Evolutionary conservation across 2,888 invertebrate genomes (phyloP).

Genomic region (Argyra leucocephala): DNA sequence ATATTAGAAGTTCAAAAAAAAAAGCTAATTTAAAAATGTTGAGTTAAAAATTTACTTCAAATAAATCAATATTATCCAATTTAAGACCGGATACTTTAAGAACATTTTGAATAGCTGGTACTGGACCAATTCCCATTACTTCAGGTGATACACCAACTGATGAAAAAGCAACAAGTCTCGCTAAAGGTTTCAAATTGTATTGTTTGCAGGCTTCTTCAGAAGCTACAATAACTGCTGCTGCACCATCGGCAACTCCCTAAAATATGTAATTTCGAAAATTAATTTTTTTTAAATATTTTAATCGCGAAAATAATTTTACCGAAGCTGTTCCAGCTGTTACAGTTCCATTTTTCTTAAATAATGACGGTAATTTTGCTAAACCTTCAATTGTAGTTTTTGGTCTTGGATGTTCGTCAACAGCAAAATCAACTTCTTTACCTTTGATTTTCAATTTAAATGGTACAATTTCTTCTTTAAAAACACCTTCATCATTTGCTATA

Average conservation of each 20-base stretch:
- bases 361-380: constrained; percentile 72
- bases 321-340: constrained; percentile 94
- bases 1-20: too few species aligned
- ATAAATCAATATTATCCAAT: constrained; percentile 78
- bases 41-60: constrained; percentile 58
- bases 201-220: constrained; percentile 79
- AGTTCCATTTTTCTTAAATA: constrained; percentile 89
- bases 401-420: constrained; percentile 85
- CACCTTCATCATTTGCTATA: constrained; percentile 75
- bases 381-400: constrained; percentile 78
- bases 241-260: constrained; percentile 97
- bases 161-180: constrained; percentile 84
- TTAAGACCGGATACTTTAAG: constrained; percentile 68
- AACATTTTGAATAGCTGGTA: constrained; percentile 81
- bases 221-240: constrained; percentile 81
- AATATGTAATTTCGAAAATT: constrained; percentile 23
- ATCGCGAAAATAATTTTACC: constrained; percentile 44
- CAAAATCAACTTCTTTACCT: constrained; percentile 68
- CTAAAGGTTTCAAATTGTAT: constrained; percentile 76
- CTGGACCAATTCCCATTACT: constrained; percentile 97
- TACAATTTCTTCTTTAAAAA: constrained; percentile 81
- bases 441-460: constrained; percentile 77
- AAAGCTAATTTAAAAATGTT: background rate
- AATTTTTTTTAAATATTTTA: background rate
- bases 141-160: constrained; percentile 90